Conservation (phyloP, 2,888 invertebrate species). For the Tetranychus piercei region DNA sequence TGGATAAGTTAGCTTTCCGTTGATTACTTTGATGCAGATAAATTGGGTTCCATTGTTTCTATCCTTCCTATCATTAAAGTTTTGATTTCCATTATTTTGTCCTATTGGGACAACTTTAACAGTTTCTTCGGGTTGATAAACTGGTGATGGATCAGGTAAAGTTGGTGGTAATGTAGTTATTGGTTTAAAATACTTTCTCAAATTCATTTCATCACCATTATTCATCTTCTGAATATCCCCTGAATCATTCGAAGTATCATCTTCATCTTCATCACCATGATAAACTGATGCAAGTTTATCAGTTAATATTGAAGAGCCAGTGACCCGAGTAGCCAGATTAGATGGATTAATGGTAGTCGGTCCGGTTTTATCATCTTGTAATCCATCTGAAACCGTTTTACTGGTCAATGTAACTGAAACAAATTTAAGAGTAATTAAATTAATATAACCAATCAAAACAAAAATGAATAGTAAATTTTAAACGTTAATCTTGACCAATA, state of each 20-base stretch:
- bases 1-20: background rate
- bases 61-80: background rate
- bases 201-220: background rate
- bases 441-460: too few relatives aligned
- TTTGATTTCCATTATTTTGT: background rate
- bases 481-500: background rate
- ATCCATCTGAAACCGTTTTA: background rate
- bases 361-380: background rate
- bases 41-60: background rate
- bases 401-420: background rate
- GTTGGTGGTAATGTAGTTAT: background rate
- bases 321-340: background rate
- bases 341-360: background rate
- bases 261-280: background rate
- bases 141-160: background rate
- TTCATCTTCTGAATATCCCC: background rate
- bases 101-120: background rate
- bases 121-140: background rate
- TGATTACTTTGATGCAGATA: background rate
- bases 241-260: background rate
- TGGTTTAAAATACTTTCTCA: background rate
- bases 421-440: too few relatives aligned
- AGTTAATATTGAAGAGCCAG: background rate
- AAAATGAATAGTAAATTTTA: too few relatives aligned
- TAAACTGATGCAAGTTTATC: background rate